Evolutionary conservation across 2,797 vertebrate genomes (phyloP), one percentile per base, ranked within the genome.

Genomic region (Sandelia bainsii): DNA sequence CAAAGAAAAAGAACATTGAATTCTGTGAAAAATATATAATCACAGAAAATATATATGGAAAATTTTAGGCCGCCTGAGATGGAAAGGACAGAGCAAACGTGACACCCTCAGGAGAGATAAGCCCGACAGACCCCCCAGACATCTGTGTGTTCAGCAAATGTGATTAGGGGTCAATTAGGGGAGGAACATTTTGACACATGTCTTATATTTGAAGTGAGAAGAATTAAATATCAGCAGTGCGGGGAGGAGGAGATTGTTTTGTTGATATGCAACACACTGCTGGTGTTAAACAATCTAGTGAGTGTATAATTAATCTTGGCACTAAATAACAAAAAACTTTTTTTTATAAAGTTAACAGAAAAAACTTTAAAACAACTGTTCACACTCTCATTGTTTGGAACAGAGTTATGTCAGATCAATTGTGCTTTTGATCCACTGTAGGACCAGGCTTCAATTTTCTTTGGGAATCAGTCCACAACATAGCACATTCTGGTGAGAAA

Each of bases 141-240:
- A 16, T 80, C 65, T 93, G 92, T 91, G 86, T 90, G 88, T 70
- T 90, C 84, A 86, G 82, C 59, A 91, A 91, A 94, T 93, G 90
- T 80, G 87, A 94, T 94, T 93, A 93, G 79, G 75, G 72, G 64
- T 87, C 83, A 86, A 82, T 87, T 89, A 86, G 82, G 78, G 82
- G 81, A 69, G 79, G 79, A 84, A 89, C 88, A 92, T 92, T 93
- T 90, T 89, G 89, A 93, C 91, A 93, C 87, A 83, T 92, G 91
- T 91, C 89, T 93, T 84, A 75, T 82, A 90, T 93, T 93, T 91
- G 74, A 77, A 79, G 82, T 73, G 83, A 86, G 86, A 82, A 75
- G 76, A 88, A 74, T 75, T 66, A 81, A 78, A 86, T 88, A 84
- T 89, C 72, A 61, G 64, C 23, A 14, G 46, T 14, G 39, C 29